A percentile compares a stretch with the other conserved stretches of the same genome.
Conservation (phyloP, 2,113 vertebrate species). For the Mohoua ochrocephala region DNA sequence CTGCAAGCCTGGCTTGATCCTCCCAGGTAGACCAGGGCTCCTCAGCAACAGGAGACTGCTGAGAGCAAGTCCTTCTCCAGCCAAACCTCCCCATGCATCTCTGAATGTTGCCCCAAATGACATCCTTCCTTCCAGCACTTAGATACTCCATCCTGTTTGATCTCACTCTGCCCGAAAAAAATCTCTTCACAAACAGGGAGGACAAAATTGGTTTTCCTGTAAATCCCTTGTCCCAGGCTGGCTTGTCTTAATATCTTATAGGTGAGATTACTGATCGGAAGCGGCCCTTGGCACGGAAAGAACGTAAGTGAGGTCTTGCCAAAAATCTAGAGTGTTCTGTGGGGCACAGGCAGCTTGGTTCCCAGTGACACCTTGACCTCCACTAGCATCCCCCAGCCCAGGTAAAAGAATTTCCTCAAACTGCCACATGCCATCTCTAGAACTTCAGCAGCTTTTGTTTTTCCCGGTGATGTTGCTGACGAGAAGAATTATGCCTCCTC, state of each 20-base stretch:
- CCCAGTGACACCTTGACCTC: not conserved
- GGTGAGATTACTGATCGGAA: not conserved
- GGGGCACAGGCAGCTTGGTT: not conserved
- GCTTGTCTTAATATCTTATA: not conserved
- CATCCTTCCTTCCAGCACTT: not conserved
- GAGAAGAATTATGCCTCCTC: not conserved
- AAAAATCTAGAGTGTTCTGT: not conserved
- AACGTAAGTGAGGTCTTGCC: not conserved
- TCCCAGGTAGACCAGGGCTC: not conserved
- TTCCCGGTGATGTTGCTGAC: not conserved
- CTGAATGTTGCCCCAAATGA: not conserved
- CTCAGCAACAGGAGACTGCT: not conserved
- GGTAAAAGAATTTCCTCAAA: not conserved
- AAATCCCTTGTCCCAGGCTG: not conserved
- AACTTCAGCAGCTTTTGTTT: not conserved
- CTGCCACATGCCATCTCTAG: not conserved
- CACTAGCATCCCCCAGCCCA: not conserved
- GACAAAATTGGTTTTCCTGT: not conserved
- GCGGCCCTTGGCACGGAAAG: not conserved
- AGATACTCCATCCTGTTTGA: not conserved
- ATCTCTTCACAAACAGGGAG: not conserved
- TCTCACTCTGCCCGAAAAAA: not conserved
- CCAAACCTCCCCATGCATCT: not conserved
- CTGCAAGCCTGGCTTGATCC: not conserved
- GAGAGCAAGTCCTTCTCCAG: not conserved